Evolutionary conservation across 2,113 vertebrate species (phyloP).

Genomic region (Montifringilla adamsi): DNA sequence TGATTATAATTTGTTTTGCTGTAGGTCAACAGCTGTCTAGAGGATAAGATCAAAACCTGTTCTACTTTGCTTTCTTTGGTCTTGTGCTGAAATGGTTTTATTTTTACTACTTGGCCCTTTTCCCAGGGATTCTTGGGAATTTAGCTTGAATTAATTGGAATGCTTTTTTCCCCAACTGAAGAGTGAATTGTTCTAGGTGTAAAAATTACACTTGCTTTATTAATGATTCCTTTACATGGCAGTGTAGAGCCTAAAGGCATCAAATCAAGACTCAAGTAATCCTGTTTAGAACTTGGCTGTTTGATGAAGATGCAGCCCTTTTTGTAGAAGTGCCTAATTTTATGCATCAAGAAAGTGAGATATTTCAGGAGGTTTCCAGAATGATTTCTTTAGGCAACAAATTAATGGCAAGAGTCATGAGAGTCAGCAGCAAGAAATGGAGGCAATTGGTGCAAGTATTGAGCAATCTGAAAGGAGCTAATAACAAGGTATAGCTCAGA

Average conservation of each 20-base stretch:
- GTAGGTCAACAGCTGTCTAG: neutral
- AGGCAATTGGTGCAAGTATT: neutral
- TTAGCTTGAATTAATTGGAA: neutral
- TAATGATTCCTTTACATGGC: constrained; percentile 2
- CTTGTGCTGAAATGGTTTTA: neutral
- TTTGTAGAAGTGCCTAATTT: constrained; percentile 22
- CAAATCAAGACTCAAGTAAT: neutral
- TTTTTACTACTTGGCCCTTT: constrained; percentile 2
- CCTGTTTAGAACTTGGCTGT: neutral
- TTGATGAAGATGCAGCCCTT: constrained; percentile 10
- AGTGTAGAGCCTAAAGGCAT: neutral
- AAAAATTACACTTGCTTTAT: constrained; percentile 29
- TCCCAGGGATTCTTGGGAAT: constrained; percentile 1
- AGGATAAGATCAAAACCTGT: neutral
- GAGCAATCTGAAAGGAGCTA: neutral
- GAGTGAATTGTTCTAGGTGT: constrained; percentile 23
- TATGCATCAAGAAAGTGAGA: neutral
- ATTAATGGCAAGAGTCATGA: constrained; percentile 30
- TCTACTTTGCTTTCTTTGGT: constrained; percentile 2
- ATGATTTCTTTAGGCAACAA: constrained; percentile 41
- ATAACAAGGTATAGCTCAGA: neutral
- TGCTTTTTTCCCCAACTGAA: neutral
- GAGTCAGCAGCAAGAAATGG: constrained; percentile 16
- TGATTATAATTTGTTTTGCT: constrained; percentile 10
- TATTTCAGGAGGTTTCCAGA: constrained; percentile 28